Evolutionary conservation across 2,113 vertebrate genomes (phyloP).

Genomic region (Tangachromis dhanisi): DNA sequence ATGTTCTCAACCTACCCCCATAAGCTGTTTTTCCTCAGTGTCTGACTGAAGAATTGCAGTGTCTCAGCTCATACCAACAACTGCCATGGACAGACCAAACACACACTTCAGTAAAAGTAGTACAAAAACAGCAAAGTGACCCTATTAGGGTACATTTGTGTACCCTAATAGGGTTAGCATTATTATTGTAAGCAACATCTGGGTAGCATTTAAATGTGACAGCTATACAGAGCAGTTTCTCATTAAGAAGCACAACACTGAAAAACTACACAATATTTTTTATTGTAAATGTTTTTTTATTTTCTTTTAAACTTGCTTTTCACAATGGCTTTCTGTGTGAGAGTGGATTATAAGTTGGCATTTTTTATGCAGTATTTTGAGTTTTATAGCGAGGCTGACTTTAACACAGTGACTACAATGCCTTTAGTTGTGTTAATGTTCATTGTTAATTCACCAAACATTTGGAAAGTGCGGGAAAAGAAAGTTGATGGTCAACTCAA

Average conservation of each 20-base stretch:
- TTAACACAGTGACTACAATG: not conserved
- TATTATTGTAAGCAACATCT: not conserved
- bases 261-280: not conserved
- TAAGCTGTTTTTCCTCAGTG: conserved; percentile 6
- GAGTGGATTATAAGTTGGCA: not conserved
- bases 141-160: not conserved
- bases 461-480: not conserved
- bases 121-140: not conserved
- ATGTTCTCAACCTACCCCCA: conserved; percentile 13
- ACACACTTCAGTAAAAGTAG: not conserved
- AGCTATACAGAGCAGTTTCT: not conserved
- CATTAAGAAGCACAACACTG: not conserved
- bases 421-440: not conserved
- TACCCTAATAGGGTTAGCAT: not conserved
- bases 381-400: not conserved
- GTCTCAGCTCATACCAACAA: not conserved
- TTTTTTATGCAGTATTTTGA: not conserved
- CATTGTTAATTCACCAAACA: not conserved
- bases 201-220: not conserved
- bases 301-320: not conserved
- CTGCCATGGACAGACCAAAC: not conserved
- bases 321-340: not conserved
- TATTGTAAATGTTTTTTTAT: not conserved
- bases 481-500: not conserved
- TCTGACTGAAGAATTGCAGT: conserved; percentile 7